Percentiles rank a stretch among this genome's conserved stretches.
phyloP scores from a whole-genome alignment of 1,140 invertebrate species.

The Drosophila grimshawi region DNA sequence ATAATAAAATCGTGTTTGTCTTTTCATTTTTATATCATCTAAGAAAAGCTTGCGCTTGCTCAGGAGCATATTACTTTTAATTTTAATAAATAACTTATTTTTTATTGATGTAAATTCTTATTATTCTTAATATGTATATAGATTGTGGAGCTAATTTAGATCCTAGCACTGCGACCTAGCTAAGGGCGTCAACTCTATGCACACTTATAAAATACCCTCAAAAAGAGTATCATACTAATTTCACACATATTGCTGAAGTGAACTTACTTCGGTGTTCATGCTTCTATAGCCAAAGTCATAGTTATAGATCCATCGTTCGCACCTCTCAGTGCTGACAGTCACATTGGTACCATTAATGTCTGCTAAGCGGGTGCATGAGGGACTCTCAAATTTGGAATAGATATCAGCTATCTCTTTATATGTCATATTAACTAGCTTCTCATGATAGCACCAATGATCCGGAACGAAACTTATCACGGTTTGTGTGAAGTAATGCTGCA shows the following conservation, averaged over 20 bases:
- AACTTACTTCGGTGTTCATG: constrained; percentile 86
- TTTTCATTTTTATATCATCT: too few species aligned
- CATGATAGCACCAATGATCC: constrained; percentile 84
- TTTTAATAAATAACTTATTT: too few species aligned
- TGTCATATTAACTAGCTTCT: constrained; percentile 78
- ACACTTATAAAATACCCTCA: too few species aligned
- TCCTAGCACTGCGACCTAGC: too few species aligned
- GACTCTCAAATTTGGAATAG: constrained; percentile 70
- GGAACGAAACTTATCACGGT: constrained; percentile 86
- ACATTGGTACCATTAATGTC: constrained; percentile 59
- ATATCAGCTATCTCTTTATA: constrained; percentile 78
- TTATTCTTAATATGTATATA: too few species aligned
- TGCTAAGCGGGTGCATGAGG: constrained; percentile 73
- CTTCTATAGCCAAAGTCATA: constrained; percentile 85
- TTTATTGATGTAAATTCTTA: too few species aligned
- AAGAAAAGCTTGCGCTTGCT: too few species aligned
- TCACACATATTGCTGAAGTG: background rate
- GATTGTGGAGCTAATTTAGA: too few species aligned
- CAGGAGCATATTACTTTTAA: too few species aligned
- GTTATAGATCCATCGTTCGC: constrained; percentile 85
- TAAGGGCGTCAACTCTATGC: too few species aligned
- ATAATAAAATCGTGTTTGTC: too few species aligned
- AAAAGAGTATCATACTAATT: background rate
- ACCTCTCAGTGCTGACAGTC: constrained; percentile 71
- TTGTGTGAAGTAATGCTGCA: constrained; percentile 86